A percentile compares a stretch with the other conserved stretches of the same genome.
Evolutionary conservation across 2,797 vertebrate species (phyloP).

Genomic region (Anolis apletophallus): DNA sequence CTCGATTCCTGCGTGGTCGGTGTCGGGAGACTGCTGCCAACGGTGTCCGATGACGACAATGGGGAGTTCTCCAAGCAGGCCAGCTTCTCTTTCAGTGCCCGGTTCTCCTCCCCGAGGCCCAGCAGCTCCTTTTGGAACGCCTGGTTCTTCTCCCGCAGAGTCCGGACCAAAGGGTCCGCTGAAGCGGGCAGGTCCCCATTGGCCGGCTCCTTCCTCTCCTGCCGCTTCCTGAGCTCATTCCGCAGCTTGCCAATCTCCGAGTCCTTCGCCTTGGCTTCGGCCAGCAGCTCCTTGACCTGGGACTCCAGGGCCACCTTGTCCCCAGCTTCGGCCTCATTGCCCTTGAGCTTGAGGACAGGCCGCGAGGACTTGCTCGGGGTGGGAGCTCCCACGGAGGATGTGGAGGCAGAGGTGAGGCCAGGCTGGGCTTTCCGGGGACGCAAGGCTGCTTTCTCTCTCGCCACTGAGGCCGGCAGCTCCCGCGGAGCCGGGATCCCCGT

Average conservation of each 20-base stretch:
- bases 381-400: conserved; percentile 85
- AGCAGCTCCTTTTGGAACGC: conserved; percentile 90
- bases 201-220: conserved; percentile 77
- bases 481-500: conserved; percentile 93
- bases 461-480: conserved; percentile 82
- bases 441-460: conserved; percentile 85
- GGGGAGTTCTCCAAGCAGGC: conserved; percentile 85
- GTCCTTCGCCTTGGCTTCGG: conserved; percentile 95
- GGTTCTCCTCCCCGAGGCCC: conserved; percentile 89
- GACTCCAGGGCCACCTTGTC: conserved; percentile 88
- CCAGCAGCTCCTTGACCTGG: conserved; percentile 92
- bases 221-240: conserved; percentile 88
- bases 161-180: conserved; percentile 81
- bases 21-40: conserved; percentile 78
- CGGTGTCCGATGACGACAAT: conserved; percentile 70
- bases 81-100: conserved; percentile 88
- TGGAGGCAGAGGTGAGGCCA: conserved; percentile 83
- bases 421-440: conserved; percentile 87
- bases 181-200: conserved; percentile 64
- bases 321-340: conserved; percentile 80
- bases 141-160: conserved; percentile 90
- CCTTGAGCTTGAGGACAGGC: conserved; percentile 80
- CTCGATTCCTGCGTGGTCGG: conserved; percentile 78
- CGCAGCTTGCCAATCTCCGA: conserved; percentile 92
- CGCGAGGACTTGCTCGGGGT: conserved; percentile 88